Evolutionary conservation across 2,888 invertebrate species (phyloP), one percentile per base, ranked within the genome.

Genomic region (Diaphora mendica): DNA sequence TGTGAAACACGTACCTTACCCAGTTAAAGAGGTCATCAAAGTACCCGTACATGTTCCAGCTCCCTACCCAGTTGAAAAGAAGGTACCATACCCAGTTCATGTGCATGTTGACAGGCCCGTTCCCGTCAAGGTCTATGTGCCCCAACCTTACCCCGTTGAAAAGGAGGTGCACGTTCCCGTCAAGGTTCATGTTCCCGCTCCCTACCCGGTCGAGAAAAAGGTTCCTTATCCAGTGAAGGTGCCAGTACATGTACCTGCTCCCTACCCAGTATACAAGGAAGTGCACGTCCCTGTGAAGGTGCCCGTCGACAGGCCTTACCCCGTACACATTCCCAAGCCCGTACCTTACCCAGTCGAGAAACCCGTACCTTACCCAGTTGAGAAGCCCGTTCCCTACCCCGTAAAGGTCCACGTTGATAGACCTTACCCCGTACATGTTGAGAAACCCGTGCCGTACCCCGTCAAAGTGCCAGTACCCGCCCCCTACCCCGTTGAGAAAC

Each of bases 401-500:
- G 97, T 97, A 39, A 96, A 97, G 90, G 97, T 97, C 44, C 96
- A 93, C 80, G 95, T 95, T 73, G 96, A 97, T 89, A 94, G 96
- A 71, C 97, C 97, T 68, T 91, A 91, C 85, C 95, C 95, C 75
- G 94, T 94, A 39, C 94, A 94, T 73, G 92, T 94, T 62, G 94
- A 94, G 77, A 94, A 94, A 79, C 93, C 91, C 72, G 92, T 95
- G 65, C 94, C 93, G 44, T 95, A 96, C 91, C 96, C 95, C 75
- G 97, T 97, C 30, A 97, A 97, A 90, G 96, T 97, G 17, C 97
- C 96, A 67, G 96, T 97, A 68, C 96, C 97, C 76, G 97, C 97
- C 23, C 97, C 97, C 0, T 97, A 97, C 91, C 96, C 96, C 84
- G 96, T 96, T 39, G 96, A 96, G 88, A 96, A 96, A 85, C 93